Evolutionary conservation across 1,140 invertebrate genomes (phyloP).

Genomic region (Pogonomyrmex barbatus): DNA sequence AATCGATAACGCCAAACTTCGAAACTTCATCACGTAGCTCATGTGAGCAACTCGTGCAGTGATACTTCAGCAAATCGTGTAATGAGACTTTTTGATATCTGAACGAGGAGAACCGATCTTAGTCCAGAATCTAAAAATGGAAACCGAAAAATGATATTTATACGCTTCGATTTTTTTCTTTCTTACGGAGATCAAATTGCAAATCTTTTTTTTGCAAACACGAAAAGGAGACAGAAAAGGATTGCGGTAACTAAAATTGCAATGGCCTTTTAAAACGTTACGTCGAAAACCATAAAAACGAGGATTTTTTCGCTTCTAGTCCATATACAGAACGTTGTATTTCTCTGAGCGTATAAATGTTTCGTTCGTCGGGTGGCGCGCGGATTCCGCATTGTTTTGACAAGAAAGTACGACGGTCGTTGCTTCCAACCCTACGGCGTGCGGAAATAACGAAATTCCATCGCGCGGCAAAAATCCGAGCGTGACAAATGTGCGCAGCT

Average conservation of each 20-base stretch:
- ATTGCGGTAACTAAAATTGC: neutral
- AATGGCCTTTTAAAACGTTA: slow-evolving; percentile 12
- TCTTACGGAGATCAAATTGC: neutral
- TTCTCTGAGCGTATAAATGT: slow-evolving; percentile 13
- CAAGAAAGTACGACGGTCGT: slow-evolving; percentile 29
- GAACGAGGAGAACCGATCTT: neutral
- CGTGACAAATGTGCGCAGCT: slow-evolving; percentile 32
- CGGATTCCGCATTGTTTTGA: slow-evolving; percentile 52
- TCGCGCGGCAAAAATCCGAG: slow-evolving; percentile 72
- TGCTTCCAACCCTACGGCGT: slow-evolving; percentile 18
- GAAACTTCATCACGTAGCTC: slow-evolving; percentile 4
- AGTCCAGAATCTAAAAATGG: slow-evolving; percentile 14
- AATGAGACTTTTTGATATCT: slow-evolving; percentile 3
- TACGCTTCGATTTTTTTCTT: neutral
- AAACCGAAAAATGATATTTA: neutral
- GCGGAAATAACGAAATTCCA: slow-evolving; percentile 77
- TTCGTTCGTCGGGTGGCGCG: slow-evolving; percentile 14
- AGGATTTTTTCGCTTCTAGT: slow-evolving; percentile 5
- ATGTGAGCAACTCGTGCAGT: neutral
- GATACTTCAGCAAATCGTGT: neutral
- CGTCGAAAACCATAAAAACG: slow-evolving; percentile 4
- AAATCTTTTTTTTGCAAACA: neutral
- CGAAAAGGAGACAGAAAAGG: neutral
- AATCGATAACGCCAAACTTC: slow-evolving; percentile 31
- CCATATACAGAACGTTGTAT: slow-evolving; percentile 14